These are phyloP conservation scores for Toxotes jaculatrix DNA, from an alignment of 2,113 vertebrate genomes.

Conservation along the genomic window DNA sequence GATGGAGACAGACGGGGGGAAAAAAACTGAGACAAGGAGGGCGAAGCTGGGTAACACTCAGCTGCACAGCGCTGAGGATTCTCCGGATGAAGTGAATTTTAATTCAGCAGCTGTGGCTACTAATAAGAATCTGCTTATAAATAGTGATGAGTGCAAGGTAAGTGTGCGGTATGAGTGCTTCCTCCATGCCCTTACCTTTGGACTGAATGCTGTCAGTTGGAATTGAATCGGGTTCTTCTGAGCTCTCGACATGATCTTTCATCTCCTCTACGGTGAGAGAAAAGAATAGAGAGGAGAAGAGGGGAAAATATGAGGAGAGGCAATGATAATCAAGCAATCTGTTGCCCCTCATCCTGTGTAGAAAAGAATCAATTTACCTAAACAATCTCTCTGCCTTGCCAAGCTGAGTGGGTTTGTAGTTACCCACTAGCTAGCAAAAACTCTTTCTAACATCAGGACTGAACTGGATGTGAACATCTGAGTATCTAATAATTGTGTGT, in stretches of 20 bases:
- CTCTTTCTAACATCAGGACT: not conserved
- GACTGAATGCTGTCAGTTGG: slow-evolving; percentile 80
- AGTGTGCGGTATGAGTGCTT: slow-evolving; percentile 40
- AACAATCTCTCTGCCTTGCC: slow-evolving; percentile 19
- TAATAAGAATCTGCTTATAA: slow-evolving; percentile 71
- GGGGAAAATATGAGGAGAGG: not conserved
- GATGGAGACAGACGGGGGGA: slow-evolving; percentile 56
- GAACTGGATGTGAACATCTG: not conserved
- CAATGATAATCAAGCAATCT: slow-evolving; percentile 38
- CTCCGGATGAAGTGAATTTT: slow-evolving; percentile 65
- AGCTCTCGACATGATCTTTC: slow-evolving; percentile 73
- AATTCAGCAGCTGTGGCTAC: slow-evolving; percentile 76
- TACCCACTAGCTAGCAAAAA: not conserved
- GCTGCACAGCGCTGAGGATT: slow-evolving; percentile 50
- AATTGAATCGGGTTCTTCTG: slow-evolving; percentile 70
- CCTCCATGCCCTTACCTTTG: slow-evolving; percentile 80
- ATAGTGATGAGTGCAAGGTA: slow-evolving; percentile 55
- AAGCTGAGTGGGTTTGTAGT: slow-evolving; percentile 30
- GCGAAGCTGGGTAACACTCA: slow-evolving; percentile 57
- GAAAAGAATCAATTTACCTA: slow-evolving; percentile 33
- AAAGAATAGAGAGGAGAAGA: slow-evolving; percentile 2
- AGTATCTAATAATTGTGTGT: not conserved
- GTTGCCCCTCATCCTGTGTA: slow-evolving; percentile 18
- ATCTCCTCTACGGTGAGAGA: slow-evolving; percentile 63
- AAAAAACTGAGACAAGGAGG: slow-evolving; percentile 33